phyloP scores from a whole-genome alignment of 2,888 invertebrate species.

The Diachrysia chrysitis region DNA sequence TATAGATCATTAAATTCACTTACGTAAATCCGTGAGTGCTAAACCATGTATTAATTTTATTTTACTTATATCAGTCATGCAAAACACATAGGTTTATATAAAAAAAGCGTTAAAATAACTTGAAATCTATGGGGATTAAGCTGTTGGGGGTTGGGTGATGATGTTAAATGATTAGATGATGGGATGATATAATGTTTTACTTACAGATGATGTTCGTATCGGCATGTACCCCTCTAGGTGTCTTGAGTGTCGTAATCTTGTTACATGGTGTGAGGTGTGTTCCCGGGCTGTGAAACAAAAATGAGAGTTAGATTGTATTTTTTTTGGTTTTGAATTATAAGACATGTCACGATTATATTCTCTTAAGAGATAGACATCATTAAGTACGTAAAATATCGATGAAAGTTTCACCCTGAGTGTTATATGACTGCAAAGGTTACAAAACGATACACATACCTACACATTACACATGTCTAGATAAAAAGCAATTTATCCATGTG shows the following conservation, averaged over 20 bases:
- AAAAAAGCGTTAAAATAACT: conserved; percentile 81
- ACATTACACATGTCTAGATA: too few relatives aligned
- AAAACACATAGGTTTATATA: conserved; percentile 62
- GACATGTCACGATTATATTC: too few relatives aligned
- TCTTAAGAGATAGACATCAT: too few relatives aligned
- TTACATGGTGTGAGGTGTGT: conserved; percentile 80
- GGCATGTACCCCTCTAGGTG: conserved; percentile 79
- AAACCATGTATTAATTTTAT: conserved; percentile 29
- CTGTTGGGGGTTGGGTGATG: conserved; percentile 71
- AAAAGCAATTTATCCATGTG: too few relatives aligned
- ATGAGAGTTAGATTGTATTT: conserved; percentile 18
- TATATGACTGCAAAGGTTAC: too few relatives aligned
- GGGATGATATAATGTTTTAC: conserved; percentile 63
- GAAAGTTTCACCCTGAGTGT: too few relatives aligned
- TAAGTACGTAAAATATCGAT: too few relatives aligned
- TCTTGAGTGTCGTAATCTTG: conserved; percentile 83
- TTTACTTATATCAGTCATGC: conserved; percentile 64
- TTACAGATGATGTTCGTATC: conserved; percentile 79
- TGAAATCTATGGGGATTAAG: conserved; percentile 81
- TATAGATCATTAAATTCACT: conserved; percentile 40
- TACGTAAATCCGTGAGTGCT: conserved; percentile 56
- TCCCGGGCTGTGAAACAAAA: conserved; percentile 79
- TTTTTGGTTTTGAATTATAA: not conserved
- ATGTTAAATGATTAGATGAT: conserved; percentile 53
- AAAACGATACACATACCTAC: too few relatives aligned